Percentiles rank a stretch among this genome's conserved stretches.
These are phyloP conservation scores for Camponotus pennsylvanicus DNA, from an alignment of 1,140 invertebrate genomes.

Conservation along the genomic window DNA sequence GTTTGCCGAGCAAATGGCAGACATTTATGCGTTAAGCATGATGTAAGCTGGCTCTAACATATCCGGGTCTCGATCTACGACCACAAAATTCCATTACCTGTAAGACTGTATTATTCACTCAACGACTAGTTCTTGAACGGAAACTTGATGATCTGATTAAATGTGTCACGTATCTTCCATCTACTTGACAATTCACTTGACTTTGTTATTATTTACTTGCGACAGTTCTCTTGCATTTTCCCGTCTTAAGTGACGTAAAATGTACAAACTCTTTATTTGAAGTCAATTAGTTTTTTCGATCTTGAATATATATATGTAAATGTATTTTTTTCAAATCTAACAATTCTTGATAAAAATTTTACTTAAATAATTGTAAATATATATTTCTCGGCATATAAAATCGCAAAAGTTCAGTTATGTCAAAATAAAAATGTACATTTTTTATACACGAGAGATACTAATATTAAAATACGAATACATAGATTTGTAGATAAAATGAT, in stretches of 20 bases:
- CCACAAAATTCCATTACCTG: slow-evolving; percentile 48
- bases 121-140: slow-evolving; percentile 18
- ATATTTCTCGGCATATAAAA: not conserved
- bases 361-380: not conserved
- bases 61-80: slow-evolving; percentile 32
- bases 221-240: slow-evolving; percentile 2
- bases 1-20: slow-evolving; percentile 14
- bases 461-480: not conserved
- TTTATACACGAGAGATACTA: not conserved
- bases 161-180: not conserved
- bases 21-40: not conserved
- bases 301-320: not conserved
- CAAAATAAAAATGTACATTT: not conserved
- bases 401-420: not conserved
- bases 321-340: not conserved
- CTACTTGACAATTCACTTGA: slow-evolving; percentile 23
- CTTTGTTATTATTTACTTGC: slow-evolving; percentile 26
- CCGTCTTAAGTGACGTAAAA: not conserved
- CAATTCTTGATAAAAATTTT: not conserved
- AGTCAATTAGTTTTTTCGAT: too few relatives aligned
- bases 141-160: slow-evolving; percentile 31
- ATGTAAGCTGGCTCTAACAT: slow-evolving; percentile 24
- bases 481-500: not conserved
- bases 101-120: slow-evolving; percentile 34
- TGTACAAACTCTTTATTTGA: too few relatives aligned